Percentiles rank a stretch among this genome's conserved stretches.
These are phyloP conservation scores for Cygnus olor DNA, from an alignment of 2,797 vertebrate genomes.

Conservation along the genomic window DNA sequence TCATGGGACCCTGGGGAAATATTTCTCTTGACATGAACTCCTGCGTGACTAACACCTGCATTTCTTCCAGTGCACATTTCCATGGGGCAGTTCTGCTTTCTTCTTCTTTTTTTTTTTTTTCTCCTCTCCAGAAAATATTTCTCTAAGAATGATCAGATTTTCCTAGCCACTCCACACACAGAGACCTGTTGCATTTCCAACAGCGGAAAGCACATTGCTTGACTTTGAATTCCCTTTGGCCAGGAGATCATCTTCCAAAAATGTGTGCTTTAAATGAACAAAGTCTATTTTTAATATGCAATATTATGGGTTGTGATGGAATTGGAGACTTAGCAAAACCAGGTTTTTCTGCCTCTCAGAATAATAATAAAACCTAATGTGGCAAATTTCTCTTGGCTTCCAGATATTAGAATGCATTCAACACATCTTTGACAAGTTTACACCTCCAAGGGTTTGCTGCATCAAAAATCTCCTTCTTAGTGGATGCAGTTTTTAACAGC, in stretches of 20 bases:
- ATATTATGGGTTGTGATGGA: background rate
- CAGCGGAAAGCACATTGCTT: background rate
- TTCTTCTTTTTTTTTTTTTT: background rate
- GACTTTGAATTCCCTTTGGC: background rate
- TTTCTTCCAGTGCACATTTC: conserved; percentile 59
- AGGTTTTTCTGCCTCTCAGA: background rate
- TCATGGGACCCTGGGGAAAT: conserved; percentile 73
- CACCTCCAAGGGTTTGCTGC: background rate
- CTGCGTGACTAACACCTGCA: conserved; percentile 69
- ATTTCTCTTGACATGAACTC: conserved; percentile 72
- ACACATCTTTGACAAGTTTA: background rate
- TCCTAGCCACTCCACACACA: background rate
- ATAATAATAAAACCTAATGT: background rate
- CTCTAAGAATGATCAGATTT: conserved; percentile 49
- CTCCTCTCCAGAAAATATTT: conserved; percentile 55
- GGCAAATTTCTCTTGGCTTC: background rate
- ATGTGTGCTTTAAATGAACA: background rate
- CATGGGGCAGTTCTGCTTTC: background rate
- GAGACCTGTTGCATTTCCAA: conserved; percentile 41
- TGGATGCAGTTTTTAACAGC: background rate
- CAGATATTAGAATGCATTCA: background rate
- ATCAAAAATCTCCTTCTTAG: background rate
- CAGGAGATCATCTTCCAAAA: background rate
- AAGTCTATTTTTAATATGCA: background rate
- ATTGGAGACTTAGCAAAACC: background rate